Percentiles rank a stretch among this genome's conserved stretches.
phyloP scores from a whole-genome alignment of 2,113 vertebrate species.

The Stigmatopora argus region DNA sequence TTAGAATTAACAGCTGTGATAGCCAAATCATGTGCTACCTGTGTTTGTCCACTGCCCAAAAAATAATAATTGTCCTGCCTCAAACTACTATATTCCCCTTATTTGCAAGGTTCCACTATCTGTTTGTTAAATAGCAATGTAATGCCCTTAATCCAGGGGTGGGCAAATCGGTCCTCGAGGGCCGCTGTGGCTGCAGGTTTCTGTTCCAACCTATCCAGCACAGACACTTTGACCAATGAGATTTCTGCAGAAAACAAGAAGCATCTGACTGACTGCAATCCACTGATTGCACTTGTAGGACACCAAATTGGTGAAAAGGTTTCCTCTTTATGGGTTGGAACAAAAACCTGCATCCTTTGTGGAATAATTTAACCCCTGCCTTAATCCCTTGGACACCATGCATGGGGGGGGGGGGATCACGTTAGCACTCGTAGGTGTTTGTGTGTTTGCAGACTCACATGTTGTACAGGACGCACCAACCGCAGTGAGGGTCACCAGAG shows the following conservation, averaged over 20 bases:
- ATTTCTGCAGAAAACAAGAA: too few species aligned
- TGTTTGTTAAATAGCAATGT: conserved; percentile 22
- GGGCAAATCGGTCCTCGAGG: too few species aligned
- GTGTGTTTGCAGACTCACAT: conserved; percentile 73
- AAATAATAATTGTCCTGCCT: conserved; percentile 25
- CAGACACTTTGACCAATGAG: too few species aligned
- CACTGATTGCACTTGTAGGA: too few species aligned
- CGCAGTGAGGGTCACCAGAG: conserved; percentile 90
- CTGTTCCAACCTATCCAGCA: too few species aligned
- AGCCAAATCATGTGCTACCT: background rate
- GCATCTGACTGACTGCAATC: too few species aligned
- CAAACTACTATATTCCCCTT: conserved; percentile 12
- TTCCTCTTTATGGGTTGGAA: too few species aligned
- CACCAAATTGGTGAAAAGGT: too few species aligned
- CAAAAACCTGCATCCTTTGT: too few species aligned
- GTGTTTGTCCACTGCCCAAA: conserved; percentile 34
- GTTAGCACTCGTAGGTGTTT: background rate
- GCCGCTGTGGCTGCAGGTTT: too few species aligned
- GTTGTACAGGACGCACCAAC: conserved; percentile 93
- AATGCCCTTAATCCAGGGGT: too few species aligned
- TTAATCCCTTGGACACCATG: conserved; percentile 22
- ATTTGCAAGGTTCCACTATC: conserved; percentile 18
- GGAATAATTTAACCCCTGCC: background rate
- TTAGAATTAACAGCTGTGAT: background rate
- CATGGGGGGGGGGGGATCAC: background rate